phyloP scores from a whole-genome alignment of 2,797 vertebrate species.

The Ispidina lecontei region DNA sequence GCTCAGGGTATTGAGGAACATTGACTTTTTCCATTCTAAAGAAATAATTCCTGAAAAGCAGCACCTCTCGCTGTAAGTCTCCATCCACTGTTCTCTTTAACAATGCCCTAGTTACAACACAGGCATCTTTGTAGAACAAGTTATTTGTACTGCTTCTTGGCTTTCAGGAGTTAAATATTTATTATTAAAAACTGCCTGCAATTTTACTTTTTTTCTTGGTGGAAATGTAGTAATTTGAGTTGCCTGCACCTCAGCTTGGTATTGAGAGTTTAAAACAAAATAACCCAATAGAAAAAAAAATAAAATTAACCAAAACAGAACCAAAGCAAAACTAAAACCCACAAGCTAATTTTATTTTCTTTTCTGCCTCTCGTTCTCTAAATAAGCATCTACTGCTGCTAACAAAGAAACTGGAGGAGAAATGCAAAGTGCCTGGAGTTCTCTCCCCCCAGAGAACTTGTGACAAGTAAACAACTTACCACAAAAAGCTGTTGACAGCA shows the following conservation, averaged over 20 bases:
- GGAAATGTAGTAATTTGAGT: neutral
- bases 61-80: neutral
- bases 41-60: neutral
- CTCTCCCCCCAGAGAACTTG: neutral
- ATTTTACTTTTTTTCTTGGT: neutral
- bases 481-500: neutral
- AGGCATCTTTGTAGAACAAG: neutral
- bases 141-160: neutral
- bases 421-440: neutral
- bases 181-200: neutral
- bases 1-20: no score
- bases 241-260: neutral
- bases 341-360: neutral
- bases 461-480: neutral
- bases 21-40: neutral
- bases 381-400: neutral
- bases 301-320: neutral
- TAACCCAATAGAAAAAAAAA: neutral
- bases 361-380: neutral
- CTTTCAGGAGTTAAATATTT: neutral
- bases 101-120: neutral
- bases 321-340: neutral
- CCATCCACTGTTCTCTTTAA: neutral
- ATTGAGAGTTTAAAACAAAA: neutral
- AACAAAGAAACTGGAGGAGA: neutral